Evolutionary conservation across 1,140 invertebrate species (phyloP).

Genomic region (Anastatus disparis): DNA sequence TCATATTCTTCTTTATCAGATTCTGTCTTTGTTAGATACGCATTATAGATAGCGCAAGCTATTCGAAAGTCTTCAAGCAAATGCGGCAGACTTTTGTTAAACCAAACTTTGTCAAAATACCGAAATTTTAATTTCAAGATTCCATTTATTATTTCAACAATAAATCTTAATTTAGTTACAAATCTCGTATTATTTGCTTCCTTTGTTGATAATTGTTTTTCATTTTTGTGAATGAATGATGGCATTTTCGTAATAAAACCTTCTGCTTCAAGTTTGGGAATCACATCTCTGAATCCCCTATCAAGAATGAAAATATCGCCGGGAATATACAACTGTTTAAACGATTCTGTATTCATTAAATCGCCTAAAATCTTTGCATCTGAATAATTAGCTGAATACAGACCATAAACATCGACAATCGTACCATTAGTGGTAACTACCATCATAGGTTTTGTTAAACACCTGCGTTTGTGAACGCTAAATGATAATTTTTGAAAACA

Average conservation of each 20-base stretch:
- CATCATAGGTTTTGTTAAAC: not conserved
- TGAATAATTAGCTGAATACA: not conserved
- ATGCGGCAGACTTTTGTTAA: not conserved
- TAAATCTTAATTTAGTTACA: not conserved
- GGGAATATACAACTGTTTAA: not conserved
- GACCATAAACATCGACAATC: not conserved
- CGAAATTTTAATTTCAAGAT: not conserved
- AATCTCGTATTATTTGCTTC: not conserved
- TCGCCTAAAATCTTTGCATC: not conserved
- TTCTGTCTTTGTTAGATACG: not conserved
- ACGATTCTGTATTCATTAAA: not conserved
- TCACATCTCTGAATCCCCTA: not conserved
- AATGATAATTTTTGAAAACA: not conserved
- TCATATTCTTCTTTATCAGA: not conserved
- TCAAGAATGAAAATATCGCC: not conserved
- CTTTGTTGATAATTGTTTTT: not conserved
- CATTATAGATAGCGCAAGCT: not conserved
- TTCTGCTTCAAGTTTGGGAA: constrained; percentile 1
- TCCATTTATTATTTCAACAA: too few relatives aligned
- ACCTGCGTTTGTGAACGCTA: not conserved
- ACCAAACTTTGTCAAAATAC: not conserved
- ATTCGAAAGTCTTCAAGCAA: not conserved
- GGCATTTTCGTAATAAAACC: not conserved
- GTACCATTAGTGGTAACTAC: not conserved
- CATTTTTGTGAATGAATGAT: not conserved